Evolutionary conservation across 2,797 vertebrate genomes (phyloP).

Genomic region (Danio kyathit): DNA sequence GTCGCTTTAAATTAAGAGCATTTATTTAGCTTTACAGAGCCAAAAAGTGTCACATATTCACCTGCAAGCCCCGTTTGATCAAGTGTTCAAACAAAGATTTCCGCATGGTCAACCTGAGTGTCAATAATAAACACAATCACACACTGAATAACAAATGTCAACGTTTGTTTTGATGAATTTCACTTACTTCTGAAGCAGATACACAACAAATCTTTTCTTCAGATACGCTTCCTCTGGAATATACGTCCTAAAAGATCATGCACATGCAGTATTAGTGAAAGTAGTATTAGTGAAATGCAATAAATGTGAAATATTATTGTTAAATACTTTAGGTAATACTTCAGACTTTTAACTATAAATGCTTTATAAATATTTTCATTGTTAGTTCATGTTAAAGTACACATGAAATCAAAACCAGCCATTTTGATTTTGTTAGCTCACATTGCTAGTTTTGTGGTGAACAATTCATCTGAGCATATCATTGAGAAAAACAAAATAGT

Average conservation of each 20-base stretch:
- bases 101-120: conserved; percentile 72
- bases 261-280: neutral
- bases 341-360: too few species aligned
- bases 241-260: conserved; percentile 67
- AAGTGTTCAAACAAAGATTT: conserved; percentile 74
- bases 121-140: neutral
- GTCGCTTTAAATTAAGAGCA: neutral
- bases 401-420: too few species aligned
- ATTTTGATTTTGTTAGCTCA: too few species aligned
- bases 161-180: neutral
- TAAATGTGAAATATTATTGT: too few species aligned
- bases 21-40: neutral
- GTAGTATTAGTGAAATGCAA: neutral
- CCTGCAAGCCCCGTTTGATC: conserved; percentile 75
- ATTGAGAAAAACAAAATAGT: too few species aligned
- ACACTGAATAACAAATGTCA: neutral
- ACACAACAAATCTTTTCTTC: conserved; percentile 62
- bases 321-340: too few species aligned
- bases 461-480: too few species aligned
- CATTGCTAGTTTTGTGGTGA: too few species aligned
- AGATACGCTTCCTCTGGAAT: conserved; percentile 66
- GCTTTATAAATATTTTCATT: too few species aligned
- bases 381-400: too few species aligned
- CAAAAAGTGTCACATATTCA: conserved; percentile 47
- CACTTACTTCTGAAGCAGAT: conserved; percentile 73